phyloP scores from a whole-genome alignment of 2,113 vertebrate species.

The Felis chaus region DNA sequence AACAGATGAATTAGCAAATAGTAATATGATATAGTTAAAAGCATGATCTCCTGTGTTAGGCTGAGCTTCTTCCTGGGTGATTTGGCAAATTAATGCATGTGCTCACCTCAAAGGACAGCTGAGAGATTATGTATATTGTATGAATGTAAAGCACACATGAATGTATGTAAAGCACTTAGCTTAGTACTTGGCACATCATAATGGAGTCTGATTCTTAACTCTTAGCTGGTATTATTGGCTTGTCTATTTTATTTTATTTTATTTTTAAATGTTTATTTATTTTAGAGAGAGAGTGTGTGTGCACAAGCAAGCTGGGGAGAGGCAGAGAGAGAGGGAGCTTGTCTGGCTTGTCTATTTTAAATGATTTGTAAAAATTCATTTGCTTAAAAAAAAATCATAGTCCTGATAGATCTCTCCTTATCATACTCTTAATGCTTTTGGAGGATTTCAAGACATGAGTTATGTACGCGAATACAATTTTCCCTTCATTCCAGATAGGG shows the following conservation, averaged over 20 bases:
- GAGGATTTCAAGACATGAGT: not conserved
- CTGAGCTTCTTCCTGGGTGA: not conserved
- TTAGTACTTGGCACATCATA: not conserved
- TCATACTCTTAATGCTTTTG: not conserved
- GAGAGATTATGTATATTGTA: not conserved
- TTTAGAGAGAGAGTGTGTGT: not conserved
- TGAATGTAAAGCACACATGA: not conserved
- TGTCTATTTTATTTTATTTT: not conserved
- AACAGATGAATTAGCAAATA: not conserved
- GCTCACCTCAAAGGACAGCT: not conserved
- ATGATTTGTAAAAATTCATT: constrained; percentile 29
- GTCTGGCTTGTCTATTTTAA: constrained; percentile 14
- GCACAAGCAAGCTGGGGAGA: too few species aligned
- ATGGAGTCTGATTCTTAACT: not conserved
- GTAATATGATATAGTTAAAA: not conserved
- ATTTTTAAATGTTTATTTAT: not conserved
- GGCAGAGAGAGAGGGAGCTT: not conserved
- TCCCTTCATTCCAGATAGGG: not conserved
- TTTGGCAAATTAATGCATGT: not conserved
- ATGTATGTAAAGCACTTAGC: not conserved
- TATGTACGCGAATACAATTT: not conserved
- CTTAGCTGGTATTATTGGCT: not conserved
- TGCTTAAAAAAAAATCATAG: not conserved
- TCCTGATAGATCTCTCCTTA: not conserved
- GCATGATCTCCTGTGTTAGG: not conserved